Base-by-base conservation (phyloP, 2,888 invertebrate species). In the Oscheius sp. region DNA sequence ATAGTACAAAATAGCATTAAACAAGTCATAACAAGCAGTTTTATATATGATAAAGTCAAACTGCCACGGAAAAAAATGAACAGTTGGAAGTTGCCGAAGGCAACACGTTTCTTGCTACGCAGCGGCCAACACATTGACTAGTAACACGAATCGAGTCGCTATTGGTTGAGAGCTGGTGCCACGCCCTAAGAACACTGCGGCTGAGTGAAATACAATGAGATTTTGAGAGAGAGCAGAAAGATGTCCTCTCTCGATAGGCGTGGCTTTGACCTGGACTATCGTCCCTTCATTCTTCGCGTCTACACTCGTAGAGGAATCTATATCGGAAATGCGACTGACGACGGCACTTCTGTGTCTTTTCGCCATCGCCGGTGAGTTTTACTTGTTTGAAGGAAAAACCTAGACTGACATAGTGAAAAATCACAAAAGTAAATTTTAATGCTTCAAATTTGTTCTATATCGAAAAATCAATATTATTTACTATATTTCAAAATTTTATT, bases 321-420 rank as follows among this genome's bases (percentile, higher is more conserved):
- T n/a, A n/a, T 24, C 24, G 22, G 26, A 59, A 44, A 59, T 59
- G 59, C 59, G 59, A 44, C 26, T 59, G 8, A 17, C 59, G 2
- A 59, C 44, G 44, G 59, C 59, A 24, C 44, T 59, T 41, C 24
- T 59, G 28, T 38, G 38, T 24, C 4, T 59, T n/a, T 28, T 59
- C 41, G 38, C 44, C 14, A 17, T 59, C 17, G 26, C 41, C 26
- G 59, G 59, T 59, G 17, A 59, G 59, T 59, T 59, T 6, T 4
- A n/a, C 14, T 26, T 50, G n/a, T n/a, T n/a, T n/a, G n/a, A n/a
- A n/a, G n/a, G n/a, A n/a, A n/a, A n/a, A n/a, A n/a, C n/a, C n/a
- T n/a, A n/a, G n/a, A n/a, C n/a, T n/a, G n/a, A n/a, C n/a, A n/a
- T n/a, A n/a, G n/a, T n/a, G n/a, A n/a, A n/a, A n/a, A n/a, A n/a